A percentile compares a stretch with the other conserved stretches of the same genome.
These are phyloP conservation scores for Ctenochaetus hawaiiensis DNA, from an alignment of 2,797 vertebrate genomes.

Conservation along the genomic window DNA sequence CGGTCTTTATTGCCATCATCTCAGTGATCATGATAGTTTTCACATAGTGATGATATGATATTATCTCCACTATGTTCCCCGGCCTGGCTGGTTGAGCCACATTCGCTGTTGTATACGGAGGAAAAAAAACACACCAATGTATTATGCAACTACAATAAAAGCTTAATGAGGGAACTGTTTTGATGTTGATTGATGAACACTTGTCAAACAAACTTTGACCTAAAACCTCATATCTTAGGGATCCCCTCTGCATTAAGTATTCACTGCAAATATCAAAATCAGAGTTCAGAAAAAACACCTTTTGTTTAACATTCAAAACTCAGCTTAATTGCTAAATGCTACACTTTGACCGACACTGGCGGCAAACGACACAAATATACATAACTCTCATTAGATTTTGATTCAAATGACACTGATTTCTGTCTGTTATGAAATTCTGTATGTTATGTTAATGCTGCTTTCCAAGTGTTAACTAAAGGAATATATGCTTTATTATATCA, in stretches of 20 bases:
- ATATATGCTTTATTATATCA: not conserved
- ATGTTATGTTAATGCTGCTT: no score
- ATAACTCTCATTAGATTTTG: not conserved
- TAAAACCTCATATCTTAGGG: not conserved
- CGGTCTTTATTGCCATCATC: constrained; percentile 71
- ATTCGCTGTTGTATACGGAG: constrained; percentile 7
- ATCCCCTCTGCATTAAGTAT: not conserved
- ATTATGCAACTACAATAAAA: constrained; percentile 5
- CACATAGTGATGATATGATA: constrained; percentile 48
- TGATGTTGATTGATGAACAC: not conserved
- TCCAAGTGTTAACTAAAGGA: no score
- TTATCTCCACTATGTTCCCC: constrained; percentile 44
- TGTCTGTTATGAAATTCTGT: not conserved
- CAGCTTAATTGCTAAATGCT: not conserved
- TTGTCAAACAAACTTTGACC: constrained; percentile 2
- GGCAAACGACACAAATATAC: no score
- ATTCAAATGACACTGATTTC: not conserved
- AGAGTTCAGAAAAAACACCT: not conserved
- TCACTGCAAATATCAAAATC: not conserved
- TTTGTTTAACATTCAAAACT: not conserved
- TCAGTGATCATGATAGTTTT: constrained; percentile 65
- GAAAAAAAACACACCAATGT: constrained; percentile 3
- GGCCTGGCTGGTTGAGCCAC: constrained; percentile 27
- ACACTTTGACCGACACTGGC: not conserved
- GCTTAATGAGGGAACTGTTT: not conserved